Conservation (phyloP, 2,888 invertebrate genomes). For the Andricus curvator region DNA sequence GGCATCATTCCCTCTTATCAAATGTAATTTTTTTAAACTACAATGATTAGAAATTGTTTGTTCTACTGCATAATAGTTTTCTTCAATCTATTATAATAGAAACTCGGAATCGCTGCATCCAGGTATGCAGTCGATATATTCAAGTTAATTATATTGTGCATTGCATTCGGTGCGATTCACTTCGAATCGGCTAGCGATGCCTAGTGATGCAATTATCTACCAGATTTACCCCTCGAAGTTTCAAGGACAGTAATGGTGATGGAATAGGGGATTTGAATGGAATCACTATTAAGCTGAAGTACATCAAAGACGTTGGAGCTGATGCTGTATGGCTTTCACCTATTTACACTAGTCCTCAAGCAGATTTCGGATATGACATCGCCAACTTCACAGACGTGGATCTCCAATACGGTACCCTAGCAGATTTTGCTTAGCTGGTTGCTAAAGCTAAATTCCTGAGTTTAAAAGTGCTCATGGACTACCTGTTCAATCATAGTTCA, state of each 20-base stretch:
- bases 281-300: too few species aligned
- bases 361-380: constrained; percentile 84
- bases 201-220: constrained; percentile 92
- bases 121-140: constrained; percentile 33
- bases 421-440: too few species aligned
- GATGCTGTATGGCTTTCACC: too few species aligned
- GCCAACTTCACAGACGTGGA: too few species aligned
- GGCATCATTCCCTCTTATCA: not conserved
- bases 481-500: constrained; percentile 85
- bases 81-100: not conserved
- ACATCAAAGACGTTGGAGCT: too few species aligned
- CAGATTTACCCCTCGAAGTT: constrained; percentile 93
- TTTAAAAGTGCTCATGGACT: constrained; percentile 78
- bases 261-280: constrained; percentile 60
- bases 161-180: constrained; percentile 21
- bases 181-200: constrained; percentile 73
- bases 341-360: constrained; percentile 81
- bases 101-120: not conserved
- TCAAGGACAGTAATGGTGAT: constrained; percentile 87
- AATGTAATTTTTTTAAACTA: not conserved
- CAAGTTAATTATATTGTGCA: constrained; percentile 35
- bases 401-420: too few species aligned
- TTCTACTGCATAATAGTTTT: not conserved
- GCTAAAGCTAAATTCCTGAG: constrained; percentile 77
- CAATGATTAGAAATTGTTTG: not conserved